A percentile compares a stretch with the other conserved stretches of the same genome.
Conservation (phyloP, 2,113 vertebrate species). For the Halichoerus grypus region DNA sequence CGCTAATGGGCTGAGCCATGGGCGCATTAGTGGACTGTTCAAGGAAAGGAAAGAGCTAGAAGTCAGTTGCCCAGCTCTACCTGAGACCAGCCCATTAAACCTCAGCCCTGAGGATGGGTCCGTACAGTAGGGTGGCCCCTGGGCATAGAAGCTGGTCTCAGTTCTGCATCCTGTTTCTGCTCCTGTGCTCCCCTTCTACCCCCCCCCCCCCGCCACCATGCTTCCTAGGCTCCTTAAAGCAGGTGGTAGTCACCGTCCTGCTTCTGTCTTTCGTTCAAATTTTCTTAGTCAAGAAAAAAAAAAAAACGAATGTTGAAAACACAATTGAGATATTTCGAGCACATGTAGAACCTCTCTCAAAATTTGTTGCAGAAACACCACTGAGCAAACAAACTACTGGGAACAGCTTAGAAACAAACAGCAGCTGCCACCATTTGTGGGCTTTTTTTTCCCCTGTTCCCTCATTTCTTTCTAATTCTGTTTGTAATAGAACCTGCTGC, state of each 20-base stretch:
- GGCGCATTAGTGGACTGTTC: neutral
- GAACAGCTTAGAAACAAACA: constrained; percentile 67
- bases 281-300: neutral
- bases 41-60: neutral
- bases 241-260: neutral
- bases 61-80: neutral
- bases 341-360: constrained; percentile 56
- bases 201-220: no score
- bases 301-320: constrained; percentile 34
- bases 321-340: constrained; percentile 73
- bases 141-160: neutral
- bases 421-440: constrained; percentile 64
- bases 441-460: neutral
- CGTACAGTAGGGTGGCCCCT: neutral
- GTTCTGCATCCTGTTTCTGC: neutral
- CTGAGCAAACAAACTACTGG: constrained; percentile 69
- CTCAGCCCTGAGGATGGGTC: neutral
- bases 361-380: constrained; percentile 74
- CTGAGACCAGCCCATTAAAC: neutral
- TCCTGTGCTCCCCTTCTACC: neutral
- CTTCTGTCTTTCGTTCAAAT: neutral
- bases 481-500: constrained; percentile 49
- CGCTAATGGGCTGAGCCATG: neutral
- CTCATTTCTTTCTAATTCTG: constrained; percentile 41
- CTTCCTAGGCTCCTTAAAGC: neutral